Evolutionary conservation across 2,113 vertebrate species (phyloP).

Genomic region (Epinephelus lanceolatus): DNA sequence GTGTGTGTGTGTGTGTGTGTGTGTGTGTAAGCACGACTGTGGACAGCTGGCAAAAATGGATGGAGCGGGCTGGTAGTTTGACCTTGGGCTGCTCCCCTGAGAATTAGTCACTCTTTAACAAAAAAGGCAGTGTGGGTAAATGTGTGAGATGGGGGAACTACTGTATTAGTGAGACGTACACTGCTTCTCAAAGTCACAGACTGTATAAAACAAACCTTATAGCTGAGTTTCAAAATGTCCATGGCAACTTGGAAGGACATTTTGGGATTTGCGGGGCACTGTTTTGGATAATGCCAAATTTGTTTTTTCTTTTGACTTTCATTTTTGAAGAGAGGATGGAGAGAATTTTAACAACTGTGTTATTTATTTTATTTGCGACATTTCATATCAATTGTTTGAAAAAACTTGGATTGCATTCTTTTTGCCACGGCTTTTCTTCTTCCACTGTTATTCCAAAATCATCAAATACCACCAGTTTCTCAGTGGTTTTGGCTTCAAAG

Average conservation of each 20-base stretch:
- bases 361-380: too few relatives aligned
- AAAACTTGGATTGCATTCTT: too few relatives aligned
- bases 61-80: constrained; percentile 10
- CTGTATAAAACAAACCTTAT: not conserved
- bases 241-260: not conserved
- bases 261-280: not conserved
- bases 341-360: too few relatives aligned
- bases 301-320: not conserved
- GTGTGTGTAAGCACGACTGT: not conserved
- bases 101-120: constrained; percentile 12
- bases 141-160: not conserved
- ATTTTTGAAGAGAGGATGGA: not conserved
- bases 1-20: not conserved
- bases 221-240: not conserved
- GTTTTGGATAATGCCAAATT: not conserved
- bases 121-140: not conserved
- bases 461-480: too few relatives aligned
- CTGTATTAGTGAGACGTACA: not conserved
- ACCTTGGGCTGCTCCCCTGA: constrained; percentile 37
- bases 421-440: too few relatives aligned
- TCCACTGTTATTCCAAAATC: too few relatives aligned
- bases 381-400: too few relatives aligned
- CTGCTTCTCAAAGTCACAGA: not conserved
- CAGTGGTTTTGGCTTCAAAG: too few relatives aligned
- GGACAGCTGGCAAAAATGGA: constrained; percentile 12